These are phyloP conservation scores for Salticus scenicus DNA, from an alignment of 2,888 invertebrate species.

Conservation along the genomic window DNA sequence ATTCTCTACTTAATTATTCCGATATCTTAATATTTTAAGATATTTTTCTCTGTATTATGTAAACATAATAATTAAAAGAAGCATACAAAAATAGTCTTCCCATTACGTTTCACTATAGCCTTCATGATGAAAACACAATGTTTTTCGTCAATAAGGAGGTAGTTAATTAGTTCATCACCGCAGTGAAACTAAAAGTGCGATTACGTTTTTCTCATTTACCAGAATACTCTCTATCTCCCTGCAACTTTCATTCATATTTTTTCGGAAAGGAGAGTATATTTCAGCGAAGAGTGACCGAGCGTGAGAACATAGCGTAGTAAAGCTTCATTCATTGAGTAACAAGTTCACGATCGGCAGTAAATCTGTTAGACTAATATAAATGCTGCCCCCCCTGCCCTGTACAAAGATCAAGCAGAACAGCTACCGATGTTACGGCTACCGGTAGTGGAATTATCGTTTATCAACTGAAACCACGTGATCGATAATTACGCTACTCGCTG, in stretches of 20 bases:
- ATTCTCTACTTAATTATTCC: no score
- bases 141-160: no score
- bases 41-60: no score
- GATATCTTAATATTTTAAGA: no score
- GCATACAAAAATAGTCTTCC: no score
- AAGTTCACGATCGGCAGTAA: constrained; percentile 11
- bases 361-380: constrained; percentile 5
- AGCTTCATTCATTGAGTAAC: background rate
- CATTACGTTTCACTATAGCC: no score
- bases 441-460: constrained; percentile 66
- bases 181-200: no score
- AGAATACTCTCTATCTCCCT: background rate
- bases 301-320: background rate
- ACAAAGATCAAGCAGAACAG: constrained; percentile 59
- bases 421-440: constrained; percentile 67
- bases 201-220: no score
- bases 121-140: no score
- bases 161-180: no score
- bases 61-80: no score
- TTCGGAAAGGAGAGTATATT: background rate
- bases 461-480: constrained; percentile 63
- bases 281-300: background rate
- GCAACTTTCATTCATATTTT: background rate
- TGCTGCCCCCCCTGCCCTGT: background rate
- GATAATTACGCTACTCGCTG: constrained; percentile 58